Evolutionary conservation across 2,113 vertebrate species (phyloP), one percentile per base, ranked within the genome.

Genomic region (Rynchops niger): DNA sequence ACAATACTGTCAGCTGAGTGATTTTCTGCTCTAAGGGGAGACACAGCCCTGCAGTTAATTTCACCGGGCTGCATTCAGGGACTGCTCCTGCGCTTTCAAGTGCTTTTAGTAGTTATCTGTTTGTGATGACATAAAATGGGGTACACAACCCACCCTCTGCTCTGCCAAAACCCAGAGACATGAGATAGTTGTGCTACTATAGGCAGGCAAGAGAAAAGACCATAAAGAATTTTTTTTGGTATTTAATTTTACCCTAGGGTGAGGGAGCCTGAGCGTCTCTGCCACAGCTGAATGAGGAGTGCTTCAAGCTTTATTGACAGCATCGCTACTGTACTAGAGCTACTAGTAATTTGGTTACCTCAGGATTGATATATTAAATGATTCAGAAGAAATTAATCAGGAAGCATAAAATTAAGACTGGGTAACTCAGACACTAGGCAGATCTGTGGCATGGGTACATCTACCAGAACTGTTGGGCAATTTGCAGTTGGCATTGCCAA

Each of bases 191-290:
- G 58, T 82, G 65, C 36, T 85, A 78, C 66, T 62, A n/a, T 0
- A 40, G 42, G 69, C 77, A 78, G 40, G 40, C 2, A 19, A 84
- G 55, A 90, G 25, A 96, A 97, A 94, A 95, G 53, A 42, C 49
- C 86, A 56, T 45, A 72, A 32, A 73, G n/a, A 69, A 80, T 26
- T n/a, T 34, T 83, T 40, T 93, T 52, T 74, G 85, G 91, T 95
- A 84, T 96, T 97, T 95, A 73, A 42, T 96, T 97, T 50, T 45
- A 97, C 72, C 78, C 62, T 55, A 76, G 84, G 6, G 26, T 81
- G n/a, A 92, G 72, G 43, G 50, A 63, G 12, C 13, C 70, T 40
- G 34, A 73, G 36, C 9, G 40, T 47, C 43, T 77, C 49, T 43
- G 34, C 50, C 62, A 56, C 36, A 61, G 36, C 21, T 84, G 47